These are phyloP conservation scores for Limnephilus lunatus DNA, from an alignment of 2,888 invertebrate species.

Conservation along the genomic window DNA sequence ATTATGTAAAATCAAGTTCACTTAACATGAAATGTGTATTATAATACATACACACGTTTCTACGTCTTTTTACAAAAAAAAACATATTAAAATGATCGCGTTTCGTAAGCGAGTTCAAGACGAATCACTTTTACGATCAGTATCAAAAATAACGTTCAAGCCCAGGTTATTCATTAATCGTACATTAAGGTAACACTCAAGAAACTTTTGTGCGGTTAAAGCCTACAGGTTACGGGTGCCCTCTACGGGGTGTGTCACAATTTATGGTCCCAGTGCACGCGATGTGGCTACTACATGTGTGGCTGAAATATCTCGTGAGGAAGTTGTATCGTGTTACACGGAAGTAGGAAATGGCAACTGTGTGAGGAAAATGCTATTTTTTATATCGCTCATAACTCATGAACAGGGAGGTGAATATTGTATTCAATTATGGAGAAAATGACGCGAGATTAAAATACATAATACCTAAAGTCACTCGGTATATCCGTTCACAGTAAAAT, in stretches of 20 bases:
- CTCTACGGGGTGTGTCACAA: slow-evolving; percentile 23
- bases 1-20: no score
- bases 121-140: background rate
- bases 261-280: slow-evolving; percentile 23
- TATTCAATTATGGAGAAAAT: background rate
- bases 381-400: background rate
- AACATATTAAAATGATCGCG: background rate
- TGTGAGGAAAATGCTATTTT: background rate
- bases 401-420: background rate
- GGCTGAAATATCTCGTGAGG: slow-evolving; percentile 28
- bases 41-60: no score
- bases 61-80: background rate
- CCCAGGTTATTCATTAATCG: background rate
- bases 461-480: no score
- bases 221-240: background rate
- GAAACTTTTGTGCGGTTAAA: background rate
- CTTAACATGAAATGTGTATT: no score
- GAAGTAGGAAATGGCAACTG: background rate
- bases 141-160: background rate
- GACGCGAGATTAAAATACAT: background rate
- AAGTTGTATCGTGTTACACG: background rate
- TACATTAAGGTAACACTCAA: background rate
- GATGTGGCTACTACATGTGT: background rate
- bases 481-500: no score
- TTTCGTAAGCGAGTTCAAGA: background rate